Percentiles rank a stretch among this genome's conserved stretches.
Evolutionary conservation across 35 echinoderm and acorn worm genomes (phyloP).

Genomic region (Patiria miniata): DNA sequence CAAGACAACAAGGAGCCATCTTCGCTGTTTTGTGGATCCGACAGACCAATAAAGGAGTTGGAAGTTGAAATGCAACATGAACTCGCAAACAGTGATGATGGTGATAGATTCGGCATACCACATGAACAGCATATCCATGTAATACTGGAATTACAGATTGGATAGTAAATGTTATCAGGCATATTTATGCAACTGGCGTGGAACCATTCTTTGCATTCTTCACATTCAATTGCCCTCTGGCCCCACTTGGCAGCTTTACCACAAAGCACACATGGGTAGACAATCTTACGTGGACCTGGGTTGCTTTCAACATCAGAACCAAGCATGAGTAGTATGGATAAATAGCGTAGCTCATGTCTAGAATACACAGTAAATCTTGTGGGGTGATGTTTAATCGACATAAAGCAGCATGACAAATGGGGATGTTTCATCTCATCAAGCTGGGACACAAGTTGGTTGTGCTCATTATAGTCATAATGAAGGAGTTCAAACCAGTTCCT

Average conservation of each 20-base stretch:
- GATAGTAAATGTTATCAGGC: neutral
- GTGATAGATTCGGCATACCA: constrained; percentile 32
- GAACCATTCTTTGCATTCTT: constrained; percentile 46
- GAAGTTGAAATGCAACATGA: constrained; percentile 3
- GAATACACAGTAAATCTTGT: neutral
- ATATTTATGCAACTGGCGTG: constrained; percentile 37
- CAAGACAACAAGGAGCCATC: neutral
- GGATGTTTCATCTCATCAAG: constrained; percentile 3
- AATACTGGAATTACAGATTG: neutral
- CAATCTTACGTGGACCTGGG: constrained; percentile 31
- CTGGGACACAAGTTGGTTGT: neutral
- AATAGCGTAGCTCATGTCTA: constrained; percentile 5
- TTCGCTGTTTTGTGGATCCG: neutral
- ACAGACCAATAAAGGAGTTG: constrained; percentile 32
- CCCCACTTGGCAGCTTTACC: constrained; percentile 55
- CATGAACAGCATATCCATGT: constrained; percentile 52
- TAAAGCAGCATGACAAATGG: constrained; percentile 35
- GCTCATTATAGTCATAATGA: neutral
- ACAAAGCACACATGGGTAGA: constrained; percentile 49
- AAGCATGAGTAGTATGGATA: constrained; percentile 30
- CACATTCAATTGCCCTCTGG: constrained; percentile 47
- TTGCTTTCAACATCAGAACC: constrained; percentile 42
- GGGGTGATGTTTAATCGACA: constrained; percentile 10
- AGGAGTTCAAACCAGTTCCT: neutral
- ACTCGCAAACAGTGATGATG: constrained; percentile 36